Base-by-base conservation (phyloP, 1,140 invertebrate genomes). In the Trichomalopsis sarcophagae region DNA sequence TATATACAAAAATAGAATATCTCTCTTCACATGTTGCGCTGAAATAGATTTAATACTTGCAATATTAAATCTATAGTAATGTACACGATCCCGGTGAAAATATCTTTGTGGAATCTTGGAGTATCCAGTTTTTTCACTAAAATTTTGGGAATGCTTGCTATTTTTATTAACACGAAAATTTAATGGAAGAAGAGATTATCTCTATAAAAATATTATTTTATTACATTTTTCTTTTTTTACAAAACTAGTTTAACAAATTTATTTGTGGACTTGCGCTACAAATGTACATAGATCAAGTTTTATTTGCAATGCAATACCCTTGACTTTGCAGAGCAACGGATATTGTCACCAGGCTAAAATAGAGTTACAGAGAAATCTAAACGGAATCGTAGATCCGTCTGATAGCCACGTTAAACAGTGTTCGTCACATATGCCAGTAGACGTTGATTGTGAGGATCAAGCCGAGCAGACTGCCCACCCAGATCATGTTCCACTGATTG, bases 401-500 rank as follows among this genome's bases (percentile, higher is more conserved):
- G 17, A 62, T n/a, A 21, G 21, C 17, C 14, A 21, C 6, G 55
- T 62, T 62, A 55, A 14, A 13, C 6, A 30, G 23, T 44, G 10
- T 21, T 76, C 47, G 76, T 80, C 33, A 80, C 47, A 68, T 33
- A 17, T 80, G 33, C 14, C n/a, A 69, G 30, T 44, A 40, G 23
- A 36, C 79, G 11, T 23, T 21, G 27, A 74, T n/a, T 30, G 80
- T 82, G 4, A 66, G n/a, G 21, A 84, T 47, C 2, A 85, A 50
- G 68, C 17, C 10, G 27, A 86, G 33, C 62, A 82, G 30, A 62
- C 17, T 74, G 2, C 23, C 44, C 21, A 83, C 3, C 47, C 44
- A 74, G 13, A 73, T 21, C 14, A 88, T 80, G 47, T 87, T 88
- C 89, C 87, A 89, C 66, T 86, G 84, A 50, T 87, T 87, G 21